Evolutionary conservation across 53 echinoderm and acorn worm species (phyloP).

Genomic region (Crossaster papposus): DNA sequence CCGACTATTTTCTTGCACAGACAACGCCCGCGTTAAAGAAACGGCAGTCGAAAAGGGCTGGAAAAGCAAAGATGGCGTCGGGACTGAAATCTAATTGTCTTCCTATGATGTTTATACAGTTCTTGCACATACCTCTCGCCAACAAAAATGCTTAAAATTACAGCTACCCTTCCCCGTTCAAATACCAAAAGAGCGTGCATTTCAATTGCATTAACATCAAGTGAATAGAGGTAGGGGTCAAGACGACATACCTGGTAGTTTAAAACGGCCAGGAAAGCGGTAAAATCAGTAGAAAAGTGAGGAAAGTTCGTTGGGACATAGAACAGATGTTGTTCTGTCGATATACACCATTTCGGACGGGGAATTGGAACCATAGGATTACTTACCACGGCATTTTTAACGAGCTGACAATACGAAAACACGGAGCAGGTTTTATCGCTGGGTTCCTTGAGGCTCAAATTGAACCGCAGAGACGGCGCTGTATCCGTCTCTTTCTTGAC

Average conservation of each 20-base stretch:
- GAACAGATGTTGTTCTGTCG: slow-evolving; percentile 78
- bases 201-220: slow-evolving; percentile 18
- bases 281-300: slow-evolving; percentile 44
- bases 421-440: slow-evolving; percentile 91
- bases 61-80: slow-evolving; percentile 75
- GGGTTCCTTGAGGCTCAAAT: slow-evolving; percentile 86
- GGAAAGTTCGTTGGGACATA: slow-evolving; percentile 62
- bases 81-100: slow-evolving; percentile 71
- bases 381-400: slow-evolving; percentile 98
- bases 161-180: slow-evolving; percentile 49
- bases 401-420: slow-evolving; percentile 89
- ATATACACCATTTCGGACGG: slow-evolving; percentile 62
- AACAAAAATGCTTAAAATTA: slow-evolving; percentile 62
- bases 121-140: slow-evolving; percentile 59
- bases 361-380: slow-evolving; percentile 64
- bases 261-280: slow-evolving; percentile 49
- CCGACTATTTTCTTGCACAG: slow-evolving; percentile 53
- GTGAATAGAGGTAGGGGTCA: slow-evolving; percentile 29
- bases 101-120: slow-evolving; percentile 66
- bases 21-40: slow-evolving; percentile 70
- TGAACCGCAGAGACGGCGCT: slow-evolving; percentile 81
- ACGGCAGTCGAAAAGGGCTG: slow-evolving; percentile 56
- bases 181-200: slow-evolving; percentile 29
- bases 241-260: background rate
- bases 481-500: slow-evolving; percentile 76